Conservation (phyloP, 2,113 vertebrate species). For the Pituophis catenifer region DNA sequence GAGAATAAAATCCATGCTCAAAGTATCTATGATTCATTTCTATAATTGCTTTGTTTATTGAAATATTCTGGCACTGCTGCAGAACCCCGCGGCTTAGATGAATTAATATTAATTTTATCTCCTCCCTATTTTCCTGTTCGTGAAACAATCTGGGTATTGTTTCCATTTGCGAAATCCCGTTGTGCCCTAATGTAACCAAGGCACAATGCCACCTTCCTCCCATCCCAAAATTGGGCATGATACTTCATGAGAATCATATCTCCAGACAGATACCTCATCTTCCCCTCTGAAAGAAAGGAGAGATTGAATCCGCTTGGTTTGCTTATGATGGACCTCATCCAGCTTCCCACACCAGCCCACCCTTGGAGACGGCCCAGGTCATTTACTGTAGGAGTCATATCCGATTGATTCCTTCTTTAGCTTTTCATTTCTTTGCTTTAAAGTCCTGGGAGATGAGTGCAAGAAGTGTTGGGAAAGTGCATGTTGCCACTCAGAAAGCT, state of each 20-base stretch:
- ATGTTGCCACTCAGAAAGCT: not conserved
- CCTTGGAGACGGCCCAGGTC: not conserved
- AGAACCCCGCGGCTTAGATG: not conserved
- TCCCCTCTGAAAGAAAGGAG: not conserved
- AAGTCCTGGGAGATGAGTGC: not conserved
- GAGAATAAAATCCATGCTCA: not conserved
- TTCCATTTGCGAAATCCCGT: not conserved
- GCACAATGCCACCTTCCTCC: not conserved
- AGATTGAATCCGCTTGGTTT: not conserved
- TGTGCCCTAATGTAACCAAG: not conserved
- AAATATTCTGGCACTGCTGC: not conserved
- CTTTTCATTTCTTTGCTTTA: conserved; percentile 7
- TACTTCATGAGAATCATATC: not conserved
- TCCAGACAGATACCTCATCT: not conserved
- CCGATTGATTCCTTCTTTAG: not conserved
- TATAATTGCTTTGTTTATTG: not conserved
- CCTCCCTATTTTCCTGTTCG: not conserved
- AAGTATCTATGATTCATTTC: conserved; percentile 4
- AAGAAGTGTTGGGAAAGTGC: conserved; percentile 1
- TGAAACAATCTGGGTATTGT: not conserved
- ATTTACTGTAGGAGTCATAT: not conserved
- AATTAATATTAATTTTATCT: not conserved
- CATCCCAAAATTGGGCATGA: not conserved
- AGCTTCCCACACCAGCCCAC: not conserved
- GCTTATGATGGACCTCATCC: not conserved